phyloP scores from a whole-genome alignment of 2,113 vertebrate species.

The Tachuris rubrigastra region DNA sequence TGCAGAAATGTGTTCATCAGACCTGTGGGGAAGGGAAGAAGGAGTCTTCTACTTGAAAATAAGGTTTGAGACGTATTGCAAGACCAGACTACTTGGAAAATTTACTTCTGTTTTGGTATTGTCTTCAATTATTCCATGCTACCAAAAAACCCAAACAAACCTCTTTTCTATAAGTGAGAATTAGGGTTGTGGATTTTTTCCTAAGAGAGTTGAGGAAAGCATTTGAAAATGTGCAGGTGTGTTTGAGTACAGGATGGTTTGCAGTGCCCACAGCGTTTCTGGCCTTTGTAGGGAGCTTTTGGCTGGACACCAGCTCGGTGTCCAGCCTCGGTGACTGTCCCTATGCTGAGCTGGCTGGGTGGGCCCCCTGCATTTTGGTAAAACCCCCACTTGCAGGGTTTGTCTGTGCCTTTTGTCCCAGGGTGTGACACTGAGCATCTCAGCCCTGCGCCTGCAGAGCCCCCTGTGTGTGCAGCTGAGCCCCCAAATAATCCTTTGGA shows the following conservation, averaged over 20 bases:
- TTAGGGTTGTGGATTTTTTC: not conserved
- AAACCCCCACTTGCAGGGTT: accelerated
- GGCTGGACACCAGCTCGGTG: accelerated
- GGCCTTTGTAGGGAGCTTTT: not conserved
- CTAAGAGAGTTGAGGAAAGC: not conserved
- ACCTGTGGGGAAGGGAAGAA: not conserved
- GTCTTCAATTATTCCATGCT: accelerated
- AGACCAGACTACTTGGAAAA: not conserved
- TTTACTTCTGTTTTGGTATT: not conserved
- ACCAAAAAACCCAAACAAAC: not conserved
- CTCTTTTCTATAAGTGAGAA: not conserved
- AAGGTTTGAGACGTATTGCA: not conserved
- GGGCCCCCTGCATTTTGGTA: accelerated
- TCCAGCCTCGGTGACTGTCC: accelerated
- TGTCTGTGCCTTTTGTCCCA: not conserved
- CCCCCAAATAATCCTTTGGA: not conserved
- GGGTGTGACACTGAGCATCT: not conserved
- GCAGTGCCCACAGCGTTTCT: accelerated
- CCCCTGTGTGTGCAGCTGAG: not conserved
- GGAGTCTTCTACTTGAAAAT: not conserved
- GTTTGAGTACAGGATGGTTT: not conserved
- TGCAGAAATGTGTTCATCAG: accelerated
- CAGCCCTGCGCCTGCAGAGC: not conserved
- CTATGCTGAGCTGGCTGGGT: accelerated
- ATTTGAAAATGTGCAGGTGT: accelerated